phyloP scores from a whole-genome alignment of 2,113 vertebrate species.

The Argyrosomus japonicus region DNA sequence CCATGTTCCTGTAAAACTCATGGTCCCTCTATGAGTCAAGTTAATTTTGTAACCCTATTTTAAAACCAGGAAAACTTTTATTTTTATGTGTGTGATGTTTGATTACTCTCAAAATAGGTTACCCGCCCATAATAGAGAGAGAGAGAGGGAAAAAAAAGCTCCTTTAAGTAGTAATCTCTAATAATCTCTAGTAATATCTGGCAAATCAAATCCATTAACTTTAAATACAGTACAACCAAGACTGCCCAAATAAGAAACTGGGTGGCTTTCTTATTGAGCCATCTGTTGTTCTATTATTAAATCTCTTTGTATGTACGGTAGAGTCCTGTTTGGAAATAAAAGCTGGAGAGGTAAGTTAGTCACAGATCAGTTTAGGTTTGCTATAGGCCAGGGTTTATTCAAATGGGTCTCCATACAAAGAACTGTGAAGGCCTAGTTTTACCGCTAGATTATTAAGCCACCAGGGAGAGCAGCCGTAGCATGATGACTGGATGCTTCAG shows the following conservation, averaged over 20 bases:
- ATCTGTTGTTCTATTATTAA: not conserved
- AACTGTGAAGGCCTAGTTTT: slow-evolving; percentile 15
- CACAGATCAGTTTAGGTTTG: slow-evolving; percentile 1
- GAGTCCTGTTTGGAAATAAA: slow-evolving; percentile 18
- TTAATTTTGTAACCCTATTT: not conserved
- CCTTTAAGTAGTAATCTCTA: not conserved
- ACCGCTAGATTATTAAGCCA: slow-evolving; percentile 13
- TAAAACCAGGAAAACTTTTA: not conserved
- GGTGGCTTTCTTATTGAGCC: not conserved
- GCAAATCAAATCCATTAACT: slow-evolving; percentile 33
- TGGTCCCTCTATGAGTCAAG: not conserved
- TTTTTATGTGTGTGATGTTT: not conserved
- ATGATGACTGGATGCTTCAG: slow-evolving; percentile 15
- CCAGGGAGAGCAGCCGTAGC: not conserved
- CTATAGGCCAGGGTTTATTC: slow-evolving; percentile 9
- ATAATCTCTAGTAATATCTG: too few species aligned
- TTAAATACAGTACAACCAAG: not conserved
- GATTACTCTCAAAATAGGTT: not conserved
- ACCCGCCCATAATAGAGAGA: not conserved
- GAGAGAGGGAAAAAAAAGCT: too few species aligned
- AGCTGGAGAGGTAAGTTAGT: slow-evolving; percentile 5
- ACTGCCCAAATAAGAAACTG: not conserved
- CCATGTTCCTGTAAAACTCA: too few species aligned
- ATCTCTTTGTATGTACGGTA: not conserved
- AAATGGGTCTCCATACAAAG: not conserved